These are phyloP conservation scores for Venustoraphidia nigricollis DNA, from an alignment of 2,888 invertebrate genomes.

Conservation along the genomic window DNA sequence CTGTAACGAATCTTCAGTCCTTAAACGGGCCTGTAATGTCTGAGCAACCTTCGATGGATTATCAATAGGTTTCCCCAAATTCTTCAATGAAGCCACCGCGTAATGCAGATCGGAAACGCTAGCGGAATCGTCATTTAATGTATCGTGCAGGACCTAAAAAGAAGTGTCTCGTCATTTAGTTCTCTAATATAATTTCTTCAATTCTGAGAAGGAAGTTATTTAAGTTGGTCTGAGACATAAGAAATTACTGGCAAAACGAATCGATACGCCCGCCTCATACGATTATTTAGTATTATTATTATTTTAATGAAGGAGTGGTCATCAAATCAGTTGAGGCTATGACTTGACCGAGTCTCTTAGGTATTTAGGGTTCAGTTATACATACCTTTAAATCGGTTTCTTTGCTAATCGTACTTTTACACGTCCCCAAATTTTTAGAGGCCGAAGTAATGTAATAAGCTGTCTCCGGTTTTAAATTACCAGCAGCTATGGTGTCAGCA, in stretches of 20 bases:
- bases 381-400: constrained; percentile 2
- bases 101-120: constrained; percentile 57
- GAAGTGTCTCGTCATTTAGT: constrained; percentile 8
- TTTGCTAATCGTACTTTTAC: constrained; percentile 3
- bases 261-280: too few species aligned
- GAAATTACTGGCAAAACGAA: too few species aligned
- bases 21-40: constrained; percentile 57
- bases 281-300: too few species aligned
- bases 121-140: constrained; percentile 48
- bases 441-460: constrained; percentile 49
- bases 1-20: constrained; percentile 67
- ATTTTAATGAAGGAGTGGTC: too few species aligned
- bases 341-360: too few species aligned
- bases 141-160: constrained; percentile 26
- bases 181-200: too few species aligned
- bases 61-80: constrained; percentile 46
- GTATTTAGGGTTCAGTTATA: background rate
- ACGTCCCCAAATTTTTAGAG: constrained; percentile 29
- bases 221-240: too few species aligned
- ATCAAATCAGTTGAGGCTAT: too few species aligned
- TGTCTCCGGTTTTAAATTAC: constrained; percentile 19
- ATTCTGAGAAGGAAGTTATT: too few species aligned
- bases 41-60: constrained; percentile 54
- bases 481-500: background rate
- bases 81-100: constrained; percentile 52